Evolutionary conservation across 2,113 vertebrate species (phyloP), one percentile per base, ranked within the genome.

Genomic region (Odontesthes bonariensis): DNA sequence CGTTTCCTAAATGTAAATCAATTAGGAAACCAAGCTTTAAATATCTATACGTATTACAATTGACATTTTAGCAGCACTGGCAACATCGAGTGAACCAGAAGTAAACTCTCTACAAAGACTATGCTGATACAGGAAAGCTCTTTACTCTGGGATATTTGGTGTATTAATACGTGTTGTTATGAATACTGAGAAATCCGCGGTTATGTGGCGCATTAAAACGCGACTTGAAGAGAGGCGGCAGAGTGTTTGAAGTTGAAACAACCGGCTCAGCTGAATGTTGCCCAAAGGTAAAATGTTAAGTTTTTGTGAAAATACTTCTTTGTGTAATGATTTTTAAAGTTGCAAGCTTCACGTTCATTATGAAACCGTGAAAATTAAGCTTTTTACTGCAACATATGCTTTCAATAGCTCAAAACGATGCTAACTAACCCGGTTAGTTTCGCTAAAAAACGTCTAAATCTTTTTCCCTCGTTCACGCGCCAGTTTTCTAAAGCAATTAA

Each of bases 241-340:
- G 53, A 14, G 42, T 3, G 54, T 85, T 60, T 90, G 77, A 86
- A 75, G 77, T 69, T 20, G 4, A 38, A 2, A 65, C 42, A 20
- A 0, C 42, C 5, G 49, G 22, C 31, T 4, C 32, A 58, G 22
- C 9, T 33, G 33, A 62, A 22, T 17, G 27, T 10, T 0, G 6
- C 0, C 23, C 14, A 19, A 19, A 2, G 70, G 75, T 72, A 83
- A 73, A 75, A 27, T 40, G 10, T 19, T 5, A 14, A 40, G 4
- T 8, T 73, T n/a, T 58, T 40, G 8, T 1, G 12, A 27, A 32
- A 35, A 10, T 4, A 0, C 0, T 0, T 8, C 23, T 44, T 12
- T 17, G 12, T n/a, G 3, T 47, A 4, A 27, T 31, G 1, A 46
- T 8, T 22, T 53, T 32, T 62, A 5, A 64, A 32, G 11, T 52